phyloP scores from a whole-genome alignment of 2,113 vertebrate genomes.

The Rhadina sibilatrix region DNA sequence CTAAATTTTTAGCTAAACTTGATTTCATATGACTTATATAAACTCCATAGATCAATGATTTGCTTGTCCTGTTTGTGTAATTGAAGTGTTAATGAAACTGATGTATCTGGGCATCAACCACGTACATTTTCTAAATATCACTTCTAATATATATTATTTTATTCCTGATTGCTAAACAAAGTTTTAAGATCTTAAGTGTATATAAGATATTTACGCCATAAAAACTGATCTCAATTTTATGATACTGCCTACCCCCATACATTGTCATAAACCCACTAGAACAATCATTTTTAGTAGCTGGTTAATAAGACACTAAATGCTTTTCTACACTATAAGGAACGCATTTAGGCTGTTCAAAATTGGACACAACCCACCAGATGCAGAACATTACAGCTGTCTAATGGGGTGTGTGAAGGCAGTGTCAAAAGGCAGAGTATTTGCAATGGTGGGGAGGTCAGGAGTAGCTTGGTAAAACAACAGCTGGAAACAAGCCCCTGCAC shows the following conservation, averaged over 20 bases:
- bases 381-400: neutral
- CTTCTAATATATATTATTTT: neutral
- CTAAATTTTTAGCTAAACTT: neutral
- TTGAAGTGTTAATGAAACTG: neutral
- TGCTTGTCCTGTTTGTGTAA: neutral
- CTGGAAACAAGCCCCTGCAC: neutral
- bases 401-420: neutral
- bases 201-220: neutral
- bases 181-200: neutral
- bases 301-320: neutral
- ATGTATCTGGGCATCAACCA: neutral
- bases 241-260: neutral
- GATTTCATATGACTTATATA: neutral
- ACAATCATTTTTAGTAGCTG: neutral
- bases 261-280: neutral
- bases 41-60: neutral
- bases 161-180: neutral
- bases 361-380: neutral
- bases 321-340: neutral
- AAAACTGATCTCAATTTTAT: neutral
- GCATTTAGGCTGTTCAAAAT: neutral
- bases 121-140: neutral
- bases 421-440: neutral
- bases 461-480: neutral
- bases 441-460: neutral